Base-by-base conservation (phyloP, 2,888 invertebrate species). In the Crocallis elinguaria region DNA sequence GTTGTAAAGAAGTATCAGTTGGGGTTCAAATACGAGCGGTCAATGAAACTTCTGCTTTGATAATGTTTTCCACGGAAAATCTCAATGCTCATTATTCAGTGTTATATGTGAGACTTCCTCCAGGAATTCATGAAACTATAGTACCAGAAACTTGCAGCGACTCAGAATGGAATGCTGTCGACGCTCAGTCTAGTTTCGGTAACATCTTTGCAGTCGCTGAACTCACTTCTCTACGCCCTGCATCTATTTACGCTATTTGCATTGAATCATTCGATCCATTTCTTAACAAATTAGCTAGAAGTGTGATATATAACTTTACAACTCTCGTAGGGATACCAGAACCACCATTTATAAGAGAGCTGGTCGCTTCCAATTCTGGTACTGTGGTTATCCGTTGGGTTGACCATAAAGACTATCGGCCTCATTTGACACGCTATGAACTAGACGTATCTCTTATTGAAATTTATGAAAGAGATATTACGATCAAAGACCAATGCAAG, bases 61-160 rank as follows among this genome's bases (percentile, higher is more conserved):
- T 86, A 3, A 75, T 67, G 32, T 88, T 89, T 62, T 69, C 72
- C 2, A 70, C 78, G 0, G 33, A 58, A 9, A 67, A 79, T 51
- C 50, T 67, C 2, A 62, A 74, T n/a, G 68, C 74, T 1, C 72
- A 80, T 38, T 88, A 88, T 49, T 71, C 85, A 9, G 72, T 88
- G 13, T 63, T 90, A 1, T 89, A 88, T 53, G 82, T 82, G 1
- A 74, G 75, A 29, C 55, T 89, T 46, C 79, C 84, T 21, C 67
- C 69, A 43, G 78, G 73, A 8, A 58, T 65, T 8, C 60, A 73
- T 13, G 67, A 68, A 8, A 63, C 69, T 1, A 66, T 80, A 21
- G 78, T 84, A 12, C 88, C 90, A 14, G 89, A 90, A 64, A 78
- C 77, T 2, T 91, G 89, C 54, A 88, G 86, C 42, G 79, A 86